A percentile compares a stretch with the other conserved stretches of the same genome.
Conservation (phyloP, 2,113 vertebrate genomes). For the Phylloscopus whistleri region DNA sequence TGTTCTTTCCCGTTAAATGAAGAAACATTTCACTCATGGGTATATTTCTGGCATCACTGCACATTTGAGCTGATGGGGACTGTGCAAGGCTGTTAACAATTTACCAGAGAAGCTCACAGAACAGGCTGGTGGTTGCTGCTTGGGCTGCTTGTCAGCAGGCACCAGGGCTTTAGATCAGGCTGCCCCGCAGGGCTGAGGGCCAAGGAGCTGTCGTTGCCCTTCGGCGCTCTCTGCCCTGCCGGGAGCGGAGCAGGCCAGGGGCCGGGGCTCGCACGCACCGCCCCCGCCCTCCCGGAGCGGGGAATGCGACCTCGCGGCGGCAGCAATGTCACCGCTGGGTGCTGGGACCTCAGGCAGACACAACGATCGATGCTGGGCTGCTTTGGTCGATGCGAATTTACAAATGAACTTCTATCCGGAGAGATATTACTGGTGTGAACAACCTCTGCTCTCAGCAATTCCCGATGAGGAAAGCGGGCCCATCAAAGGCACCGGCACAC, state of each 20-base stretch:
- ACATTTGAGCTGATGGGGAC: neutral
- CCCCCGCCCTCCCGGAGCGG: neutral
- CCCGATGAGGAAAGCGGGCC: neutral
- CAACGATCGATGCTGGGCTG: neutral
- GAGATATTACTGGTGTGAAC: neutral
- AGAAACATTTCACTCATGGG: neutral
- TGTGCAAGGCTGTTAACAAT: neutral
- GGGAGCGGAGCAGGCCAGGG: neutral
- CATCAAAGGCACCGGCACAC: neutral
- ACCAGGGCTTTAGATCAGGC: neutral
- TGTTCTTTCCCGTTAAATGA: neutral
- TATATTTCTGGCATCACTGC: neutral
- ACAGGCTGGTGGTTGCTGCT: neutral
- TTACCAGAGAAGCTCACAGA: neutral
- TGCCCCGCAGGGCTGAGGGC: neutral
- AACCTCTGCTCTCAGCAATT: neutral
- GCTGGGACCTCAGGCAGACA: neutral
- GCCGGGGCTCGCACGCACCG: rapidly evolving
- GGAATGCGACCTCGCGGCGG: rapidly evolving
- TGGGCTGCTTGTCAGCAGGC: neutral
- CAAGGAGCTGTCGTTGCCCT: neutral
- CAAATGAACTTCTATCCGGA: neutral
- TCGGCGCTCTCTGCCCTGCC: rapidly evolving
- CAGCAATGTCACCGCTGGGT: neutral
- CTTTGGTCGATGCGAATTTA: neutral